These are phyloP conservation scores for Nycticorax nycticorax DNA, from an alignment of 2,113 vertebrate species.

Conservation along the genomic window DNA sequence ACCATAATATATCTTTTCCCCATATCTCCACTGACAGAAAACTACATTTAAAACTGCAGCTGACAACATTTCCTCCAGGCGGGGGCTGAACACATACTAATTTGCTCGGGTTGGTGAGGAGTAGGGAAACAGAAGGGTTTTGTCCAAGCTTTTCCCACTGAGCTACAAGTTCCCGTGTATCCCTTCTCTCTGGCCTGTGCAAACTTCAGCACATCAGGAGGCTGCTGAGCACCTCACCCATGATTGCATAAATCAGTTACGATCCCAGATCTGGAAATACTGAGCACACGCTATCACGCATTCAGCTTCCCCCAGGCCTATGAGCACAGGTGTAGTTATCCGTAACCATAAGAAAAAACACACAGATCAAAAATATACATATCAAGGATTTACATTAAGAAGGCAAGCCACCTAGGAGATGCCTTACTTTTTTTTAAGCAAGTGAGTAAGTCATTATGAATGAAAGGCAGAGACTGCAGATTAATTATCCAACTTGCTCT, in stretches of 20 bases:
- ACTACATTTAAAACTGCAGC: background rate
- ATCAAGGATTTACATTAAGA: background rate
- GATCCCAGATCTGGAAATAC: background rate
- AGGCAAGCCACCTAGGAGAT: background rate
- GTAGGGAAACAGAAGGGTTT: background rate
- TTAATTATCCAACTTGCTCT: conserved; percentile 44
- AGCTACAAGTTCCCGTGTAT: accelerated
- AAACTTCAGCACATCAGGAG: background rate
- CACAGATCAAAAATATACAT: background rate
- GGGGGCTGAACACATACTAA: background rate
- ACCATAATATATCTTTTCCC: background rate
- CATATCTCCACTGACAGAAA: background rate
- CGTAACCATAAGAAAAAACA: background rate
- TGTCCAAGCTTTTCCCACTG: background rate
- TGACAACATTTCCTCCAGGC: background rate
- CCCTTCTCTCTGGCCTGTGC: background rate
- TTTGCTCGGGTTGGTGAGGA: background rate
- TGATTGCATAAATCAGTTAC: background rate
- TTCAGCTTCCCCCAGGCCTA: background rate
- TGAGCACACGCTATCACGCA: background rate
- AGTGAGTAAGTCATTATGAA: conserved; percentile 3
- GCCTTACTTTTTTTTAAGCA: background rate
- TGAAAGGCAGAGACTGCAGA: conserved; percentile 38
- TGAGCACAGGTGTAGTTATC: background rate
- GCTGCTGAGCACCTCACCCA: background rate